Evolutionary conservation across 2,888 invertebrate species (phyloP).

Genomic region (Girardia tigrina): DNA sequence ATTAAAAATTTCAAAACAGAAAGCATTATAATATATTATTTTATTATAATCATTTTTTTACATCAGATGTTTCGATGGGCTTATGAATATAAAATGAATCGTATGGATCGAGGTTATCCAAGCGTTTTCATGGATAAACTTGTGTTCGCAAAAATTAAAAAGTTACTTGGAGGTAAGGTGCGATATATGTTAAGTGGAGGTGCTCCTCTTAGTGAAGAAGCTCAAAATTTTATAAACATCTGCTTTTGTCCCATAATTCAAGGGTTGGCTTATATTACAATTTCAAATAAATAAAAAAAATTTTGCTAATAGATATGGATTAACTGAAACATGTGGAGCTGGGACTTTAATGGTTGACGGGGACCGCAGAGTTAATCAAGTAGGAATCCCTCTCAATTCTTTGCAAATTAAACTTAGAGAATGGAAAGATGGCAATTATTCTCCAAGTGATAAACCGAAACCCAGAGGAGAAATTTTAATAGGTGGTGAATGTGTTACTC

Average conservation of each 20-base stretch:
- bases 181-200: conserved; percentile 79
- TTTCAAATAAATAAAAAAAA: background rate
- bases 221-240: conserved; percentile 77
- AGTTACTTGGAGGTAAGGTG: conserved; percentile 67
- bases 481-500: conserved; percentile 76
- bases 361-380: conserved; percentile 66
- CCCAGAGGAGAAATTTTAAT: conserved; percentile 72
- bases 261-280: too few relatives aligned
- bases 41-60: too few relatives aligned
- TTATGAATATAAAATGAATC: conserved; percentile 75
- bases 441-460: conserved; percentile 68
- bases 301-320: conserved; percentile 60
- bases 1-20: too few relatives aligned
- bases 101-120: conserved; percentile 58
- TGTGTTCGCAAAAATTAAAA: conserved; percentile 58
- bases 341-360: conserved; percentile 54
- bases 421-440: conserved; percentile 86
- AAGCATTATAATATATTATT: too few relatives aligned
- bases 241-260: conserved; percentile 75
- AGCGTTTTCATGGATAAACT: conserved; percentile 54
- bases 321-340: conserved; percentile 88
- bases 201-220: conserved; percentile 83
- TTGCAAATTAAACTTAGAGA: conserved; percentile 71
- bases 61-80: conserved; percentile 72
- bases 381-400: conserved; percentile 71